A percentile compares a stretch with the other conserved stretches of the same genome.
These are phyloP conservation scores for Vireo griseus DNA, from an alignment of 2,797 vertebrate species.

Conservation along the genomic window DNA sequence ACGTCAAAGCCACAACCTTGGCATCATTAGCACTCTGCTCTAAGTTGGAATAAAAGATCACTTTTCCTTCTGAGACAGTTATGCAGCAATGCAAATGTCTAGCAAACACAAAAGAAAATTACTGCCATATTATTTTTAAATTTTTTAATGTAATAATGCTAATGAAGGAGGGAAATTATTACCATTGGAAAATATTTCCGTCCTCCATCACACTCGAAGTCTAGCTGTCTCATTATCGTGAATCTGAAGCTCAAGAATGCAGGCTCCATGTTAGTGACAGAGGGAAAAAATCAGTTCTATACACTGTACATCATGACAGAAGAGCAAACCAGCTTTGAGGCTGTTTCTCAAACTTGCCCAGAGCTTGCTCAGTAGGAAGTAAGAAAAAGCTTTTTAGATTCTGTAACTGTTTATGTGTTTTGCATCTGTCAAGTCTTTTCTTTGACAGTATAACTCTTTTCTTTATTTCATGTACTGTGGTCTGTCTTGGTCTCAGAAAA, in stretches of 20 bases:
- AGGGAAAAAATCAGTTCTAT: neutral
- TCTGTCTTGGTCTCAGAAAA: neutral
- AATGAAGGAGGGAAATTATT: neutral
- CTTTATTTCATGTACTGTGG: neutral
- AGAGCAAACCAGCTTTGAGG: neutral
- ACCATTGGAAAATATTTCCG: neutral
- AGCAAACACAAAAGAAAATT: neutral
- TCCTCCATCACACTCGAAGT: neutral
- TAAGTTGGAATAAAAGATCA: neutral
- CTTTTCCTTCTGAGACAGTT: neutral
- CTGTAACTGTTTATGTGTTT: neutral
- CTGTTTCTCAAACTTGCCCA: neutral
- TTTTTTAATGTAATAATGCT: neutral
- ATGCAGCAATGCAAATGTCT: neutral
- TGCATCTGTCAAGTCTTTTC: neutral
- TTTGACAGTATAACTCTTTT: neutral
- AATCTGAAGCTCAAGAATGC: neutral
- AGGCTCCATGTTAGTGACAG: neutral
- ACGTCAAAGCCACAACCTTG: neutral
- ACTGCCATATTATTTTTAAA: neutral
- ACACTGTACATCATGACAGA: neutral
- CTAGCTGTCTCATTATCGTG: neutral
- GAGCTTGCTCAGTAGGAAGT: neutral
- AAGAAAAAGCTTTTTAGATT: neutral
- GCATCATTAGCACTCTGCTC: neutral